Conservation (phyloP, 2,888 invertebrate genomes). For the Drosophila leonis region DNA sequence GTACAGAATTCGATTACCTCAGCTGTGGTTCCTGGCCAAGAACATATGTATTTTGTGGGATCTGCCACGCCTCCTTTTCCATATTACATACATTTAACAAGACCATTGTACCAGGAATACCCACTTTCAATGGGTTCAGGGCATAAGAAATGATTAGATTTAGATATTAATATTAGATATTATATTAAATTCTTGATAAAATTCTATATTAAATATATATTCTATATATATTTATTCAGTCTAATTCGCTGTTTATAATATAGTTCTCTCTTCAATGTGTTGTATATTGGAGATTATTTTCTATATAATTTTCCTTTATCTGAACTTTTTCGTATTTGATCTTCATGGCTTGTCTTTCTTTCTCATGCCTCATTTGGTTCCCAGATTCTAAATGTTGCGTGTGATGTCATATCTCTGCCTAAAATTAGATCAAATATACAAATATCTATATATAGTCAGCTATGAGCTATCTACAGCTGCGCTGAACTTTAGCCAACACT, state of each 20-base stretch:
- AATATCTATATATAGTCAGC: slow-evolving; percentile 2
- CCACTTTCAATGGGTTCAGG: too few species aligned
- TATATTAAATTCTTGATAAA: too few species aligned
- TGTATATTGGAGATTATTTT: neutral
- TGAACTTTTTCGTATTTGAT: neutral
- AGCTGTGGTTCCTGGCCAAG: too few species aligned
- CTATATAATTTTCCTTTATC: too few species aligned
- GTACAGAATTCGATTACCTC: too few species aligned
- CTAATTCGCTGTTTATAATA: neutral
- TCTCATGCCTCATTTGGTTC: neutral
- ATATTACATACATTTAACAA: too few species aligned
- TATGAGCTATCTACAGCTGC: slow-evolving; percentile 4
- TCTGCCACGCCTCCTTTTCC: too few species aligned
- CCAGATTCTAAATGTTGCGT: neutral
- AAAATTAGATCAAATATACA: slow-evolving; percentile 6
- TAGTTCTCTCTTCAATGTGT: neutral
- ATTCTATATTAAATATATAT: neutral
- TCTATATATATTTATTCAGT: neutral
- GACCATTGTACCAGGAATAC: too few species aligned
- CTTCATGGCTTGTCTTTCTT: neutral
- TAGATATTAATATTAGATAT: too few species aligned
- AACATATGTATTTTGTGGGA: too few species aligned
- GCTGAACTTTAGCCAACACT: slow-evolving; percentile 16
- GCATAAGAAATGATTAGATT: neutral
- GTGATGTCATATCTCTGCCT: slow-evolving; percentile 6